Evolutionary conservation across 2,113 vertebrate genomes (phyloP).

Genomic region (Petrocephalus microphthalmus): DNA sequence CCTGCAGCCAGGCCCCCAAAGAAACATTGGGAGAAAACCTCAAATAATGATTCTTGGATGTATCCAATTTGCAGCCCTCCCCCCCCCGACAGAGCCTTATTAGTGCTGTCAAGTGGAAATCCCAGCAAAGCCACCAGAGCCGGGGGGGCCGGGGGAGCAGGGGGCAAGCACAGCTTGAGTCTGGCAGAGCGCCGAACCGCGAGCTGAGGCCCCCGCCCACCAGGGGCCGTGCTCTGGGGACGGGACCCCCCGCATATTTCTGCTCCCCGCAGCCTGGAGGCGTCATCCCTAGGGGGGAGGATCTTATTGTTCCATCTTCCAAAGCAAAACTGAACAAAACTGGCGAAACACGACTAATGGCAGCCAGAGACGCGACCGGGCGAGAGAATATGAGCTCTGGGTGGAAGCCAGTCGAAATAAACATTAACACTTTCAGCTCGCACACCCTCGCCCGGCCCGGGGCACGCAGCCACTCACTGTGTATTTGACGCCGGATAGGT

Average conservation of each 20-base stretch:
- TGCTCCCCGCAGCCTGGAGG: background rate
- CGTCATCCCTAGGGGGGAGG: background rate
- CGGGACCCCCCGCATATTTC: background rate
- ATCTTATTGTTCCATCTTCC: background rate
- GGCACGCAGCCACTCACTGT: constrained; percentile 66
- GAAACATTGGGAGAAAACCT: background rate
- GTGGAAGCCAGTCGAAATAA: background rate
- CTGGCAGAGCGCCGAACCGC: background rate
- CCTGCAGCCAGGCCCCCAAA: background rate
- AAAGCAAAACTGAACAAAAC: background rate
- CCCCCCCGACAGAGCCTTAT: background rate
- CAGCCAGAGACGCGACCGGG: background rate
- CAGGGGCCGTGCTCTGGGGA: background rate
- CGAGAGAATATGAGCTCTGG: background rate
- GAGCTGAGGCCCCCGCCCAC: background rate
- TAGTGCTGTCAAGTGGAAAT: constrained; percentile 11
- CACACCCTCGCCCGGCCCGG: background rate
- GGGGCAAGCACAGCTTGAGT: background rate
- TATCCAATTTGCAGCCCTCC: background rate
- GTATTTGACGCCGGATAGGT: constrained; percentile 78
- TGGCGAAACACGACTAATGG: background rate
- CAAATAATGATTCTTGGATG: constrained; percentile 1
- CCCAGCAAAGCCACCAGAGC: constrained; percentile 4
- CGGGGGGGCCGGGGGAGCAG: background rate
- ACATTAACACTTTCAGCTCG: background rate